Evolutionary conservation across 2,113 vertebrate genomes (phyloP), one percentile per base, ranked within the genome.

Genomic region (Pelmatolapia mariae): DNA sequence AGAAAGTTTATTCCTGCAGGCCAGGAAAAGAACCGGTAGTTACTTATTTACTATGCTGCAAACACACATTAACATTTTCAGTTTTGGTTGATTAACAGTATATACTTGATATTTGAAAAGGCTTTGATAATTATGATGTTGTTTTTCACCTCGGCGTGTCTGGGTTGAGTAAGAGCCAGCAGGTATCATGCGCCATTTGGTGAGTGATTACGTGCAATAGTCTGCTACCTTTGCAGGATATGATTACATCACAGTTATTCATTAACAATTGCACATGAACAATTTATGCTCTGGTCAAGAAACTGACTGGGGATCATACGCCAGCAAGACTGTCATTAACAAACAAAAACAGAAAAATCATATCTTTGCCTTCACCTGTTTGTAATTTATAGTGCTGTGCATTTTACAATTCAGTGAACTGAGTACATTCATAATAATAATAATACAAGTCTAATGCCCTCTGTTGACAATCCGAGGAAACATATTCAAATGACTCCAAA

Each of bases 391-490:
- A 7, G 53, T 87, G 29, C 33, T 45, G 80, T 73, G 52, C 40
- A 29, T 54, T 24, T 45, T 33, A 50, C 73, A 82, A 24, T 84
- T 59, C 15, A 26, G 2, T 83, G 81, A 86, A 47, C 90, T 76
- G 59, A 86, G 38, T 38, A 83, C 81, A 89, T 91, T 71, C 88
- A 89, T 29, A 91, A 76, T 66, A 83, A 68, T 11, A 80, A 68
- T 11, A 80, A 85, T 53, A 91, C 40, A 88, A 82, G 91, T 92
- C 81, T 90, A 91, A 94, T 95, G 94, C 94, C 94, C 93, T 93
- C 94, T 95, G 90, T 95, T 95, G 94, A 92, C 94, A 91, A 90
- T 89, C 63, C 40, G 31, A 85, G 91, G 93, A 89, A 94, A 87
- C 88, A 91, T 92, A 91, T 90, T 90, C 26, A 91, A 89, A 91